Percentiles rank a stretch among this genome's conserved stretches.
These are phyloP conservation scores for Buphagus erythrorhynchus DNA, from an alignment of 2,797 vertebrate genomes.

Conservation along the genomic window DNA sequence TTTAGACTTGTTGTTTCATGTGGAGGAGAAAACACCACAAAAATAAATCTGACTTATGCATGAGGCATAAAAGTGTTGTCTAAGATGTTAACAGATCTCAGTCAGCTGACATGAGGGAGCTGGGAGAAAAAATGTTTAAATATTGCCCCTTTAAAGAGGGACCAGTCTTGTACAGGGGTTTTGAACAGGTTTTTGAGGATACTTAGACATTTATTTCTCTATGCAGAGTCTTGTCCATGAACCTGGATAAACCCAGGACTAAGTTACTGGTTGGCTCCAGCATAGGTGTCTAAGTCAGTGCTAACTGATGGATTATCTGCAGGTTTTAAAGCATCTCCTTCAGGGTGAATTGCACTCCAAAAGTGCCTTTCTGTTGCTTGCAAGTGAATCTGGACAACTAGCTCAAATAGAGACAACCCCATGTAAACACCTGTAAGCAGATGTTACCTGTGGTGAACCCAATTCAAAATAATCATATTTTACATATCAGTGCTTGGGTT, in stretches of 20 bases:
- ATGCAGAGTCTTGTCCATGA: neutral
- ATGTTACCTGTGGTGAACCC: neutral
- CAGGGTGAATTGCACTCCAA: neutral
- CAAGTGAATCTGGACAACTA: accelerated
- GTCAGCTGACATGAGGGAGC: neutral
- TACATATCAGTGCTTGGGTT: neutral
- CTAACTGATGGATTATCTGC: neutral
- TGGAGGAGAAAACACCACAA: neutral
- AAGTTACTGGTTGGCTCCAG: neutral
- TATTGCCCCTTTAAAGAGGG: neutral
- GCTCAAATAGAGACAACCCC: neutral
- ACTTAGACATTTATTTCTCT: neutral
- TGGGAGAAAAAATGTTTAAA: neutral
- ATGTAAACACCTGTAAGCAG: neutral
- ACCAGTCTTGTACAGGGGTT: neutral
- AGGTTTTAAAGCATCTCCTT: neutral
- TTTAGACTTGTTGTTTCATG: neutral
- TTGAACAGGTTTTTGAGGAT: neutral
- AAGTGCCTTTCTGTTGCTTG: neutral
- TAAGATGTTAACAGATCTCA: neutral
- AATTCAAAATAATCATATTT: neutral
- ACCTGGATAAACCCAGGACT: neutral
- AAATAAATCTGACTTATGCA: neutral
- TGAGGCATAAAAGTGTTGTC: neutral
- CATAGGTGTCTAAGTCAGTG: neutral